Percentiles rank a stretch among this genome's conserved stretches.
Conservation (phyloP, 35 echinoderm and acorn worm species). For the Diadema setosum region DNA sequence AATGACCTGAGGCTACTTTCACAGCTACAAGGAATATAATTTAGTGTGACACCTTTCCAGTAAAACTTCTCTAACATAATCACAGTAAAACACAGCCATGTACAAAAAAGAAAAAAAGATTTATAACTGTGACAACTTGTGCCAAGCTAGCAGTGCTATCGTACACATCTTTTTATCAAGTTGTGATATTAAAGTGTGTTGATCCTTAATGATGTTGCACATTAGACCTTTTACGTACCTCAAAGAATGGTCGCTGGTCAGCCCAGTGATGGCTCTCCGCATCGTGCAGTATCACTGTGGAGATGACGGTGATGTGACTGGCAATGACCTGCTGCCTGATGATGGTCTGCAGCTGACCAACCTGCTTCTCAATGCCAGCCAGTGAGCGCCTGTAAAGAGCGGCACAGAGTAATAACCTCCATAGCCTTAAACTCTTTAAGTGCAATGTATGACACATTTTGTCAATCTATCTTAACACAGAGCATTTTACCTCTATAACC, state of each 20-base stretch:
- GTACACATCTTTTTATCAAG: too few species aligned
- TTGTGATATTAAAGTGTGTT: too few species aligned
- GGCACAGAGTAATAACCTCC: background rate
- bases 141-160: too few species aligned
- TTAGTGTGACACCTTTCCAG: too few species aligned
- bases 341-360: constrained; percentile 8
- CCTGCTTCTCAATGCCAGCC: constrained; percentile 30
- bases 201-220: too few species aligned
- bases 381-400: constrained; percentile 28
- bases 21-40: too few species aligned
- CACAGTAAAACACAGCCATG: too few species aligned
- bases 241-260: constrained; percentile 88
- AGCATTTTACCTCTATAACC: background rate
- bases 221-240: too few species aligned
- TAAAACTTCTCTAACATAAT: too few species aligned
- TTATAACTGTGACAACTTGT: too few species aligned
- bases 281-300: constrained; percentile 80
- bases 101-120: too few species aligned
- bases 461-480: background rate
- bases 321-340: constrained; percentile 12
- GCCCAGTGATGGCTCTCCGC: constrained; percentile 89
- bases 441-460: background rate
- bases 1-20: too few species aligned
- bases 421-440: background rate
- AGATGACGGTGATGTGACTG: constrained; percentile 45